Conservation (phyloP, 2,113 vertebrate genomes). For the Nothoprocta pentlandii region DNA sequence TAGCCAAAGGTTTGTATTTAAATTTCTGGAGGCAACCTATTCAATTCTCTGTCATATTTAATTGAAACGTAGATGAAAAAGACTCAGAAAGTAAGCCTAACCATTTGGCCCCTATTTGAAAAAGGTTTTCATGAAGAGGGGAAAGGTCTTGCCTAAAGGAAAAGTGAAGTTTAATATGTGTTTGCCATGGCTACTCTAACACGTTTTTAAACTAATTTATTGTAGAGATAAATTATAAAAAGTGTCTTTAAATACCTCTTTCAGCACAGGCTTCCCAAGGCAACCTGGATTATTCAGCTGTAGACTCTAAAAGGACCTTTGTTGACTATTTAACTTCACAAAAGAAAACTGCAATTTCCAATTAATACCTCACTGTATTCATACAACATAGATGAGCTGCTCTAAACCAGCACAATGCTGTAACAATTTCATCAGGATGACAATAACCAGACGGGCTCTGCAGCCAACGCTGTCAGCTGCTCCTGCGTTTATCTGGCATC, state of each 20-base stretch:
- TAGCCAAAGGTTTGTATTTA: not conserved
- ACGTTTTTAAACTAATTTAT: not conserved
- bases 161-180: not conserved
- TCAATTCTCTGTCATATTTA: not conserved
- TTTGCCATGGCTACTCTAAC: not conserved
- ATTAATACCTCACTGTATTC: not conserved
- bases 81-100: not conserved
- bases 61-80: not conserved
- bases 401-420: not conserved
- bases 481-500: not conserved
- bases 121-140: not conserved
- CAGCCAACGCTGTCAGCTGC: not conserved
- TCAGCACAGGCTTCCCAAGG: not conserved
- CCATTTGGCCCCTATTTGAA: not conserved
- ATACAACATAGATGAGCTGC: not conserved
- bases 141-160: not conserved
- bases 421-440: not conserved
- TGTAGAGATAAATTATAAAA: not conserved
- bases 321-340: not conserved
- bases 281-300: not conserved
- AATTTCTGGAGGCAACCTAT: not conserved
- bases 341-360: not conserved
- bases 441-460: slow-evolving; percentile 5
- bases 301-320: not conserved
- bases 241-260: not conserved